phyloP scores from a whole-genome alignment of 2,888 invertebrate genomes.

The Chaetoderma sp. region DNA sequence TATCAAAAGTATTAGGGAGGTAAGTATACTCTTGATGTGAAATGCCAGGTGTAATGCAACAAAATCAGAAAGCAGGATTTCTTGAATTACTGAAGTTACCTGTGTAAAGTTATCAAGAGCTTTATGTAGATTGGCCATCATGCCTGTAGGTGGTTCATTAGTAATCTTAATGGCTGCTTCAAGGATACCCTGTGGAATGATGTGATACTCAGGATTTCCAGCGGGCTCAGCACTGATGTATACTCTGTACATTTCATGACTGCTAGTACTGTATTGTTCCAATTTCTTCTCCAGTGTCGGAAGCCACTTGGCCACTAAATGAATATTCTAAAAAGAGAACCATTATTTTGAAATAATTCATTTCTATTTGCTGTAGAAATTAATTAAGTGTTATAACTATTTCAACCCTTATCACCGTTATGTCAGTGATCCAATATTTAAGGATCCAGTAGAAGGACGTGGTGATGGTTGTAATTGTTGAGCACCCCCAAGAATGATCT shows the following conservation, averaged over 20 bases:
- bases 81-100: too few relatives aligned
- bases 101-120: slow-evolving; percentile 94
- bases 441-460: too few relatives aligned
- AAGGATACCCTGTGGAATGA: slow-evolving; percentile 94
- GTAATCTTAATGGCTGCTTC: slow-evolving; percentile 98
- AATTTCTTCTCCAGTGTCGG: slow-evolving; percentile 90
- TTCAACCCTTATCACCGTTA: too few relatives aligned
- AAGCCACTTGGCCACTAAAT: slow-evolving; percentile 94
- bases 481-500: too few relatives aligned
- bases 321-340: slow-evolving; percentile 82
- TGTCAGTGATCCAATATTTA: too few relatives aligned
- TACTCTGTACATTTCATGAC: slow-evolving; percentile 85
- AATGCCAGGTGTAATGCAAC: too few relatives aligned
- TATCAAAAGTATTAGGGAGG: too few relatives aligned
- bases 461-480: too few relatives aligned
- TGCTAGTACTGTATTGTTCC: slow-evolving; percentile 84
- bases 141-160: slow-evolving; percentile 96
- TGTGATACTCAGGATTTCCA: slow-evolving; percentile 86
- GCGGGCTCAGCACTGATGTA: slow-evolving; percentile 97
- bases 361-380: not conserved
- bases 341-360: not conserved
- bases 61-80: too few relatives aligned
- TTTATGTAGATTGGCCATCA: slow-evolving; percentile 96
- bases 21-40: too few relatives aligned
- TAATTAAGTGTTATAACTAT: too few relatives aligned